Conservation (phyloP, 2,888 invertebrate genomes). For the Campaea margaritaria region DNA sequence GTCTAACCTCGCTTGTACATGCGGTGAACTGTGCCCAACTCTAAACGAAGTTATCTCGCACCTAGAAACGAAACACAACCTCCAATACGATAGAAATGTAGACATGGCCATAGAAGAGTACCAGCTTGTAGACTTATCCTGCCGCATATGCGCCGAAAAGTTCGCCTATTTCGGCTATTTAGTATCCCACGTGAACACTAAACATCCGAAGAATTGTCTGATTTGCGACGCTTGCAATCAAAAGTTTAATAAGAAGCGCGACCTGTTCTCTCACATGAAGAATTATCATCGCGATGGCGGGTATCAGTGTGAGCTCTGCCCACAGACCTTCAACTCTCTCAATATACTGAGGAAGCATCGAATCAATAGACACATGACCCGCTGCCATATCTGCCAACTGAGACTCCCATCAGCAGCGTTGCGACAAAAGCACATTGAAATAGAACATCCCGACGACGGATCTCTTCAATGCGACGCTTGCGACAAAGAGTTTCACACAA, state of each 20-base stretch:
- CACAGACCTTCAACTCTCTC: conserved; percentile 67
- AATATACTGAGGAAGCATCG: conserved; percentile 75
- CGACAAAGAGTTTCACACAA: conserved; percentile 74
- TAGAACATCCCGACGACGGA: conserved; percentile 76
- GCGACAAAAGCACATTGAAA: conserved; percentile 73
- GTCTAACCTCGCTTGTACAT: conserved; percentile 70
- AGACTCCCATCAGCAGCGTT: conserved; percentile 72
- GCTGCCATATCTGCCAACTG: conserved; percentile 71
- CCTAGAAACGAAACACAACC: conserved; percentile 63
- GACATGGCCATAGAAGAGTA: conserved; percentile 79
- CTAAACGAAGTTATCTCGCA: conserved; percentile 66
- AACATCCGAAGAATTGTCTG: conserved; percentile 75
- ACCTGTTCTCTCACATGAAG: conserved; percentile 76
- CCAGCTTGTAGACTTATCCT: conserved; percentile 65
- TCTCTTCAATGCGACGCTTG: conserved; percentile 73
- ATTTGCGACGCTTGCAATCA: conserved; percentile 77
- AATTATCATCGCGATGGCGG: conserved; percentile 80
- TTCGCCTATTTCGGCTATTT: conserved; percentile 76
- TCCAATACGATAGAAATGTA: conserved; percentile 68
- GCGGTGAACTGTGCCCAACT: conserved; percentile 56
- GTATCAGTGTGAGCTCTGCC: conserved; percentile 72
- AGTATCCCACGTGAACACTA: conserved; percentile 74
- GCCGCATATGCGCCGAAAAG: conserved; percentile 66
- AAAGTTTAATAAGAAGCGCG: conserved; percentile 75
- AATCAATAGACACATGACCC: conserved; percentile 70